Conservation (phyloP, 2,888 invertebrate species). For the Pemphredon lugubris region DNA sequence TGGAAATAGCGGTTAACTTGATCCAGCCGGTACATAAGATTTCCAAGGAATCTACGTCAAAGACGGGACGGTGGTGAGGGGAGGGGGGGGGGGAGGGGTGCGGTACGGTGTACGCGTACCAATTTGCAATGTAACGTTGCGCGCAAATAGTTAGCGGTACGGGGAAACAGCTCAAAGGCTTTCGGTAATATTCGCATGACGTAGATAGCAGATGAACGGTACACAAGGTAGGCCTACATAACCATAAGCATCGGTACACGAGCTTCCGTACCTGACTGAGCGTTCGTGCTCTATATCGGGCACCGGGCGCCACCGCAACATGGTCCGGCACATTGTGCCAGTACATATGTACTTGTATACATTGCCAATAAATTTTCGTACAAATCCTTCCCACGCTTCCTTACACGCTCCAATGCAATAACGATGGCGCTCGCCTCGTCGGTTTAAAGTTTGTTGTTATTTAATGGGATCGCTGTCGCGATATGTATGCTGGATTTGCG, state of each 20-base stretch:
- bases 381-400: constrained; percentile 58
- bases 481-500: background rate
- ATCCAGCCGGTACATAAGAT: too few species aligned
- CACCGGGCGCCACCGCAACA: constrained; percentile 74
- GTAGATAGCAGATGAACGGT: constrained; percentile 56
- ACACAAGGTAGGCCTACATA: constrained; percentile 62
- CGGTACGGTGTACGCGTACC: constrained; percentile 2
- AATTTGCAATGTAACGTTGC: constrained; percentile 44
- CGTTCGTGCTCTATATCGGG: constrained; percentile 64
- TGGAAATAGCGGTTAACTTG: too few species aligned
- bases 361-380: constrained; percentile 70
- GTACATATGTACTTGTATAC: constrained; percentile 59
- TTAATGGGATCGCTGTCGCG: background rate
- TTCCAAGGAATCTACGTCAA: constrained; percentile 32
- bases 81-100: too few species aligned
- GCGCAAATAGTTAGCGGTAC: constrained; percentile 48
- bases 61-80: too few species aligned
- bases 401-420: constrained; percentile 38
- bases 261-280: constrained; percentile 53
- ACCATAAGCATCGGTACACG: constrained; percentile 63
- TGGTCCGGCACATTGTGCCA: constrained; percentile 65
- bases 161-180: constrained; percentile 46
- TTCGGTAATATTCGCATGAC: constrained; percentile 56
- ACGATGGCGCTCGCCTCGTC: constrained; percentile 23
- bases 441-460: constrained; percentile 18